Base-by-base conservation (phyloP, 2,888 invertebrate genomes). In the Cephalotes varians region DNA sequence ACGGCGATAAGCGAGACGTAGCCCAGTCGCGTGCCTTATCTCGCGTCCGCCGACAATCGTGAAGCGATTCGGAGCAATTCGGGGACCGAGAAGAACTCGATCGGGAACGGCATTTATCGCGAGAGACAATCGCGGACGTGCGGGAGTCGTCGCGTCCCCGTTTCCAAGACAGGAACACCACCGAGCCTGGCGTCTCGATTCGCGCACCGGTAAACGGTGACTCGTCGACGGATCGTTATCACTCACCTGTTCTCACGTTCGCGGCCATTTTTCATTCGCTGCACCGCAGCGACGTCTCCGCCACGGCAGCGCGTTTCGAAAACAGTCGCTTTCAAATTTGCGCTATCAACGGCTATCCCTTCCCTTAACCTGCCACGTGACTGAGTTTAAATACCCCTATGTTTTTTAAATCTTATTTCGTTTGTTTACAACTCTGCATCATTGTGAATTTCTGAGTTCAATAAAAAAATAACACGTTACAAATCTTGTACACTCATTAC, bases 211-310 rank as follows among this genome's bases (percentile, higher is more conserved):
- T 6, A 49, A 56, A 49, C 37, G 60, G 1, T 28, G 62, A 37
- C 37, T 58, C 44, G 79, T 58, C 80, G 79, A 79, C 84, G 79
- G 85, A 81, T 28, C 62, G 25, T 58, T 71, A 69, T 72, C 60
- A 89, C 93, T 93, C 93, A 94, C 94, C 94, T 93, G 93, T 92
- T 92, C 91, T 91, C 85, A 91, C 89, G 87, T 92, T 90, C 85
- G 93, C 91, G 87, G 94, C 94, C 94, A 94, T 94, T 90, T 92
- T 91, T 91, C 87, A 82, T 77, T 86, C 80, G 79, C 85, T 64
- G 74, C 81, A 34, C 44, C 54, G 40, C 62, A 79, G 44, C 56
- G 69, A 79, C 71, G 77, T 69, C 69, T 3, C 1, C 18, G 54
- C 49, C 56, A 15, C 31, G 40, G 34, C 62, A 54, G 64, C 49